phyloP scores from a whole-genome alignment of 1,140 invertebrate genomes.

The Platyscapa corneri region DNA sequence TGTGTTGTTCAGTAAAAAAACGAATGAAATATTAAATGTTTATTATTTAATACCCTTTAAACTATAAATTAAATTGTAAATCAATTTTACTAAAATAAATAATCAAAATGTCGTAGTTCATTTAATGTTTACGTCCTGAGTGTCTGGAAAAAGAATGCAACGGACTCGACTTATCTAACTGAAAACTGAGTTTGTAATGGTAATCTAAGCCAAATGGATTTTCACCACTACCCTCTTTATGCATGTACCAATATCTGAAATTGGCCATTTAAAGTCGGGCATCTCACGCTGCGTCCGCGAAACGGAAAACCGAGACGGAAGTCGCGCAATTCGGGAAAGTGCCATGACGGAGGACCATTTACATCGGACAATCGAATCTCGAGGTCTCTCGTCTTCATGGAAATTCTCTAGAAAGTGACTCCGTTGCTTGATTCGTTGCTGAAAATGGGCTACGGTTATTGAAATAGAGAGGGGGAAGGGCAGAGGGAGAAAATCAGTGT shows the following conservation, averaged over 20 bases:
- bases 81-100: too few species aligned
- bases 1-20: too few species aligned
- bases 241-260: slow-evolving; percentile 2
- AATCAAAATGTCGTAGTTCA: too few species aligned
- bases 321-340: slow-evolving; percentile 6
- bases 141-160: background rate
- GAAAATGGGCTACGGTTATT: background rate
- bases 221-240: background rate
- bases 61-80: too few species aligned
- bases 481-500: too few species aligned
- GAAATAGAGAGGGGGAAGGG: too few species aligned
- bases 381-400: background rate
- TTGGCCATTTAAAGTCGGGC: slow-evolving; percentile 12
- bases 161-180: background rate
- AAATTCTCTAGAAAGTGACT: background rate
- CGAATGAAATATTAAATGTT: too few species aligned
- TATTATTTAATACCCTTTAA: too few species aligned
- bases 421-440: background rate
- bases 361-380: slow-evolving; percentile 28
- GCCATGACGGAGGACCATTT: slow-evolving; percentile 6
- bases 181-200: background rate
- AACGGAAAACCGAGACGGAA: slow-evolving; percentile 23
- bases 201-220: slow-evolving; percentile 4
- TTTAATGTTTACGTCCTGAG: too few species aligned
- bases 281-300: background rate